Base-by-base conservation (phyloP, 2,888 invertebrate genomes). In the Drosophila mettleri region DNA sequence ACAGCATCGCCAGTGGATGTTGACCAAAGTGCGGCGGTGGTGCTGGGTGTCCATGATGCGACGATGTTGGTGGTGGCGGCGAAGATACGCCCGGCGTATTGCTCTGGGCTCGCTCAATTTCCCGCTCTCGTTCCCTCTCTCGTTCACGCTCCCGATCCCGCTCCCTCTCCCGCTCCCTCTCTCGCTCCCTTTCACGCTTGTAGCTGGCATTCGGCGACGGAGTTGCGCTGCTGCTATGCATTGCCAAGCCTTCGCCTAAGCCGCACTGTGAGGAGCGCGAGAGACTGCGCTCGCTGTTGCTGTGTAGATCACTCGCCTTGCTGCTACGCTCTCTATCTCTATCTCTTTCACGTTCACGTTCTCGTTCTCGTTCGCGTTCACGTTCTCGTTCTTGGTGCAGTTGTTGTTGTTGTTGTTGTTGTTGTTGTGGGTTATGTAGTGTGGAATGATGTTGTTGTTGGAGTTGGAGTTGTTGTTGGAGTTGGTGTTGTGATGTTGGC, bases 11-110 rank as follows among this genome's bases (percentile, higher is more conserved):
- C 7, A 90, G 69, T 31, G 88, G 82, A 72, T 90, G 88, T 60
- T 91, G 92, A 29, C 87, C 87, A 58, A 88, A 89, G 60, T 91
- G 90, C 9, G 88, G 58, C 20, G 80, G 77, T 8, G 80, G 78
- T 10, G 52, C 71, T 10, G 72, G 60, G 8, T 58, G 74, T 0
- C 18, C 36, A 27, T 89, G 89, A 12, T 80, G 84, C 12, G 88
- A 78, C 65, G 89, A 57, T 72, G 82, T 20, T 20, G 31, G 20
- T 5, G 33, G n/a, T 7, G 76, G 75, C 33, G 88, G 78, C 10
- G 90, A 67, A 63, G 89, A 58, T 72, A 81, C 57, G 14, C 69
- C 72, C 51, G 86, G 68, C 46, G 74, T 69, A 45, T 27, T 45
- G 31, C 80, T 59, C 7, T 71, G 80, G 14, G 69, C 3, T 6